Percentiles rank a stretch among this genome's conserved stretches.
phyloP scores from a whole-genome alignment of 30 jellyfish, hydroid and myxozoan species.

The Nemopilema nomurai region DNA sequence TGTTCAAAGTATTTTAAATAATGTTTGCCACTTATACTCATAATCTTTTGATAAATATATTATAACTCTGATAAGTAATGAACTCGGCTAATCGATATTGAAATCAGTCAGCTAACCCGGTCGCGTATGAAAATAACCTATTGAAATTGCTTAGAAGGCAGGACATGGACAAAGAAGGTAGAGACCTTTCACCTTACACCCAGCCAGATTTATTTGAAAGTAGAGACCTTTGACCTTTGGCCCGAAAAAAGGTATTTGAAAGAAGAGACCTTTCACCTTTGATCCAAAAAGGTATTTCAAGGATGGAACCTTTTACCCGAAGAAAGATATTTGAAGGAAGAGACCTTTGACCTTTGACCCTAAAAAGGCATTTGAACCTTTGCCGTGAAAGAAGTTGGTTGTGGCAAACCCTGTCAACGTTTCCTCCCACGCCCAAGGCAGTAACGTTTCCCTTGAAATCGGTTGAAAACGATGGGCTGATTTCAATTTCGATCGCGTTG shows the following conservation, averaged over 20 bases:
- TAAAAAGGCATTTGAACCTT: too few relatives aligned
- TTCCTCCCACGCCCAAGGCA: not conserved
- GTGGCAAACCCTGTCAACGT: not conserved
- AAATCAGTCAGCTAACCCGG: constrained; percentile 45
- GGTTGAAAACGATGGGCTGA: constrained; percentile 42
- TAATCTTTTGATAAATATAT: too few relatives aligned
- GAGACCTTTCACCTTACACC: not conserved
- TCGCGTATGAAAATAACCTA: not conserved
- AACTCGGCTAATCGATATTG: constrained; percentile 62
- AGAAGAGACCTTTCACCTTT: too few relatives aligned
- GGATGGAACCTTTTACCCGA: too few relatives aligned
- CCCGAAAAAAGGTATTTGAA: too few relatives aligned
- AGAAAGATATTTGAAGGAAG: too few relatives aligned
- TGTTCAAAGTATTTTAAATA: not conserved
- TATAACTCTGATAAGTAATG: constrained; percentile 1
- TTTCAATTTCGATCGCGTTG: constrained; percentile 71
- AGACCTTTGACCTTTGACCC: too few relatives aligned
- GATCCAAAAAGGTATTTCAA: too few relatives aligned
- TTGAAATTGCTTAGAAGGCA: constrained; percentile 23
- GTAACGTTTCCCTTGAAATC: not conserved
- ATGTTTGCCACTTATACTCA: not conserved
- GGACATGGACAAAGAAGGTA: constrained; percentile 57
- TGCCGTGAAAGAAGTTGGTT: too few relatives aligned
- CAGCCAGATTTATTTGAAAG: too few relatives aligned
- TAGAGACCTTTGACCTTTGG: too few relatives aligned